Base-by-base conservation (phyloP, 1,140 invertebrate genomes). In the Heliconius himera region DNA sequence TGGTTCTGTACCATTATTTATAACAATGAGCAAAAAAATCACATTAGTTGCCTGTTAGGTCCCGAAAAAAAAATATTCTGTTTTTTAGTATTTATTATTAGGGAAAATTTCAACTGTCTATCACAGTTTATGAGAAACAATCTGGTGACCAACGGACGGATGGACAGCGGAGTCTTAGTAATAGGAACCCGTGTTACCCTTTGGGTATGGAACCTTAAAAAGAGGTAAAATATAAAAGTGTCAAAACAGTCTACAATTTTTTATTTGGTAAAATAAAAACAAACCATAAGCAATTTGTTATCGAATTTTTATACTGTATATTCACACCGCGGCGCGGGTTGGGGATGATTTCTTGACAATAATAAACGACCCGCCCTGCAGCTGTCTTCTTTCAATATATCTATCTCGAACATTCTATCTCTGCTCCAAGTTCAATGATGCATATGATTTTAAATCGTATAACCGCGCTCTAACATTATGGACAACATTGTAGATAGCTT, bases 311-410 rank as follows among this genome's bases (percentile, higher is more conserved):
- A 16, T 29, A 29, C 26, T 26, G 11, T 22, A 1, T 73, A 16
- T 13, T 76, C 6, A 1, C 60, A 26, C 6, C 74, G 18, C 3
- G 41, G 74, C 22, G 49, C n/a, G n/a, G 54, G 54, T 11, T 56
- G n/a, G 11, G n/a, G 54, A n/a, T 60, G 9, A 66, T 66, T 20
- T 76, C 38, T 49, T 49, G 74, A 70, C 60, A 49, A 20, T 70
- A 70, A 76, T 49, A 76, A 76, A 76, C 51, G 74, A 76, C 3
- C 54, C n/a, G 22, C 60, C 22, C 60, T 70, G 26, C 74, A 76
- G 56, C 26, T 76, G 74, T 70, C 60, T 46, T 60, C 22, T 70
- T 76, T 76, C 74, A 76, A 76, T 76, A 70, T 33, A 41, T 76
- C 56, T 70, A 16, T 66, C 22, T 70, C 11, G 33, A 70, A 76